Evolutionary conservation across 2,888 invertebrate genomes (phyloP).

Genomic region (Vandiemenella viatica): DNA sequence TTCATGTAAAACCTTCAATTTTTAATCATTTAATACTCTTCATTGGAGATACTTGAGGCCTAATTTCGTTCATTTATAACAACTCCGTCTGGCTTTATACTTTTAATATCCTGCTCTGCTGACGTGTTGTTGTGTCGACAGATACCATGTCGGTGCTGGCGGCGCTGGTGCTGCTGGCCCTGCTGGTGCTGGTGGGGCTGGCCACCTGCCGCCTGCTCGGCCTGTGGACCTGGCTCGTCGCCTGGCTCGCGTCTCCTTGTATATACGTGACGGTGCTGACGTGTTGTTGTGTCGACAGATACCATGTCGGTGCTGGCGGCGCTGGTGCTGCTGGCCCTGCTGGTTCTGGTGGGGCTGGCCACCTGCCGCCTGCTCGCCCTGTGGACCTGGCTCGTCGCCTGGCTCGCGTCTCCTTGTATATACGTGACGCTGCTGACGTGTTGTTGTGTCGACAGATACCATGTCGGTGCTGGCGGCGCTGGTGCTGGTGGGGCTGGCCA

Average conservation of each 20-base stretch:
- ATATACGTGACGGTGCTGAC: conserved; percentile 40
- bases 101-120: no score
- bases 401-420: conserved; percentile 36
- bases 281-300: no score
- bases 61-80: no score
- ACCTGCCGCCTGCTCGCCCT: conserved; percentile 31
- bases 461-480: conserved; percentile 26
- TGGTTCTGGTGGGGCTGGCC: conserved; percentile 28
- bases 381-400: conserved; percentile 33
- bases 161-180: conserved; percentile 27
- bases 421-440: conserved; percentile 38
- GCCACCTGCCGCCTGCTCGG: conserved; percentile 31
- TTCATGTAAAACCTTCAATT: no score
- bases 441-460: no score
- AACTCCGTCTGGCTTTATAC: no score
- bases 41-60: no score
- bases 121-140: no score
- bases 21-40: no score
- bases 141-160: conserved; percentile 23
- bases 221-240: conserved; percentile 31
- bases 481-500: conserved; percentile 26
- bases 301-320: conserved; percentile 23
- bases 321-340: conserved; percentile 28
- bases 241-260: conserved; percentile 35
- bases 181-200: conserved; percentile 29